phyloP scores from a whole-genome alignment of 2,888 invertebrate genomes.

The Odontocerum albicorne region DNA sequence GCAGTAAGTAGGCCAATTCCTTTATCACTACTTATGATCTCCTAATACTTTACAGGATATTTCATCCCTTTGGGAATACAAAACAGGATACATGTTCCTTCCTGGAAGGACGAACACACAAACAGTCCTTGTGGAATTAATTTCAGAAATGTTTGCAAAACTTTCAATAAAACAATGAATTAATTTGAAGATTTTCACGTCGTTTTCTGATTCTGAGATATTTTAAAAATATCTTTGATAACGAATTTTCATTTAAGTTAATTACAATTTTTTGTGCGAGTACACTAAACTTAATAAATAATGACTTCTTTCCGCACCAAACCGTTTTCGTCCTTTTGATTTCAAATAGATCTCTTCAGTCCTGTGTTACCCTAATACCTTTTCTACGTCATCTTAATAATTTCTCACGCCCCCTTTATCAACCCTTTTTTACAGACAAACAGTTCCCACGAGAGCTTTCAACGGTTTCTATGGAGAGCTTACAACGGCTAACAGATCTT shows the following conservation, averaged over 20 bases:
- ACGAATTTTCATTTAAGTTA: too few species aligned
- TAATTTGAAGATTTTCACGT: too few species aligned
- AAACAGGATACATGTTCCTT: not conserved
- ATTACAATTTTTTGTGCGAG: too few species aligned
- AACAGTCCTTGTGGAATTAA: too few species aligned
- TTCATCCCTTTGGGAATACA: constrained; percentile 60
- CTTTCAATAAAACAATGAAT: too few species aligned
- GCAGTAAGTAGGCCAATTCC: constrained; percentile 38
- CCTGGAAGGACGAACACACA: not conserved
- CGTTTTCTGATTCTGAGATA: too few species aligned
- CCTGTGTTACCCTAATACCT: constrained; percentile 42
- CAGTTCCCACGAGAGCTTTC: constrained; percentile 20
- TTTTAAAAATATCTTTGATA: too few species aligned
- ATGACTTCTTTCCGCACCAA: not conserved
- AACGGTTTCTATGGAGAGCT: not conserved
- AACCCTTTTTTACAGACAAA: constrained; percentile 32
- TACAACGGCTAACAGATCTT: too few species aligned
- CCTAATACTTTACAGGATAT: constrained; percentile 59
- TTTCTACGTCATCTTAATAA: constrained; percentile 47
- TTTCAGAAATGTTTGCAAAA: too few species aligned
- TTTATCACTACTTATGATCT: constrained; percentile 47
- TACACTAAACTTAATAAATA: not conserved
- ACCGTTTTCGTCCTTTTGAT: not conserved
- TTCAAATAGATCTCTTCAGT: not conserved
- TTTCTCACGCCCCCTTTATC: constrained; percentile 44